Conservation (phyloP, 1,140 invertebrate species). For the Caenorhabditis brenneri region DNA sequence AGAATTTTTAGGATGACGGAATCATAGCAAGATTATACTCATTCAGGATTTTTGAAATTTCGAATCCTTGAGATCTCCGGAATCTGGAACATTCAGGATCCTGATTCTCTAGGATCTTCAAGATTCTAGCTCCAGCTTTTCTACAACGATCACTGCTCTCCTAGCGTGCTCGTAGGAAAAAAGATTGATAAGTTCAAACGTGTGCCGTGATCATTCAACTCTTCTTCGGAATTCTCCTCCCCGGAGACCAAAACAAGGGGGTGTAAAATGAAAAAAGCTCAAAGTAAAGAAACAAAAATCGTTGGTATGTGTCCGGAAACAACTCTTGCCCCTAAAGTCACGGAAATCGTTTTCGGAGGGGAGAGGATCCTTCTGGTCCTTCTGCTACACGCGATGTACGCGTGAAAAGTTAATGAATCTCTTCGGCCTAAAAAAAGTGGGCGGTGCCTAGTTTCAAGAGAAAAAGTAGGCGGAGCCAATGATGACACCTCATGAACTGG, state of each 20-base stretch:
- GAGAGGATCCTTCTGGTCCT: neutral
- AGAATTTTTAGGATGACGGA: too few relatives aligned
- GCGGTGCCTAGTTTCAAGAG: neutral
- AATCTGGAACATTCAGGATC: neutral
- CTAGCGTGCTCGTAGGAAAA: too few relatives aligned
- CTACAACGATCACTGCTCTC: too few relatives aligned
- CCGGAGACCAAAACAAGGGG: neutral
- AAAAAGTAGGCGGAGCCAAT: neutral
- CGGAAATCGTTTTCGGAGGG: neutral
- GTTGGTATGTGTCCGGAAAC: too few relatives aligned
- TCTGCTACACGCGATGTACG: conserved; percentile 3
- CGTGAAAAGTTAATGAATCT: conserved; percentile 46
- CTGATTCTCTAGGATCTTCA: neutral
- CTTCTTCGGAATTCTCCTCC: neutral
- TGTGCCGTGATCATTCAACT: neutral
- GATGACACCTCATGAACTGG: neutral
- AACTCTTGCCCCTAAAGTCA: neutral
- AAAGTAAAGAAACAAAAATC: neutral
- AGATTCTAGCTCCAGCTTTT: too few relatives aligned
- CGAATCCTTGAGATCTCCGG: neutral
- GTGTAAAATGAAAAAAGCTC: conserved; percentile 17
- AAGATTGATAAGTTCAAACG: neutral
- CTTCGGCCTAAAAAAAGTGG: neutral
- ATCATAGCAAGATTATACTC: too few relatives aligned
- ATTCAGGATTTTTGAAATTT: too few relatives aligned